Evolutionary conservation across 2,888 invertebrate genomes (phyloP).

Genomic region (Coelopa pilipes): DNA sequence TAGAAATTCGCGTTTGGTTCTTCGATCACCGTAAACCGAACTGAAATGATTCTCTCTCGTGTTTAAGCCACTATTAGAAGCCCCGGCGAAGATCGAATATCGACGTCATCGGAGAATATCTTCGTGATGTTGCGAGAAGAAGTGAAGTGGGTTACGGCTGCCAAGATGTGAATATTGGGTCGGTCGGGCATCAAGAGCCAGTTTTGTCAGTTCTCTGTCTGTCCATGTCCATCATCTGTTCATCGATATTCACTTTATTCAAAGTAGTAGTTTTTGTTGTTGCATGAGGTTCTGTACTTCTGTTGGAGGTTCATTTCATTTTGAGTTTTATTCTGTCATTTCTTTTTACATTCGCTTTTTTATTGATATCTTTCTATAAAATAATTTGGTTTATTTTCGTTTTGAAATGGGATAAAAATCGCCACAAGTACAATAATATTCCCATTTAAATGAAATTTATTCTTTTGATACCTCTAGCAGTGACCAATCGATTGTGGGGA

Average conservation of each 20-base stretch:
- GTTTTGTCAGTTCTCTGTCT: slow-evolving; percentile 27
- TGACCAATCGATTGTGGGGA: slow-evolving; percentile 15
- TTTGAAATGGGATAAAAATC: too few species aligned
- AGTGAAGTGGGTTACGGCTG: neutral
- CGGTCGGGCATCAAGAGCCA: slow-evolving; percentile 29
- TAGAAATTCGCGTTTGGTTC: slow-evolving; percentile 63
- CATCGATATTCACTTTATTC: slow-evolving; percentile 32
- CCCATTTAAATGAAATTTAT: too few species aligned
- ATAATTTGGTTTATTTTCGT: slow-evolving; percentile 17
- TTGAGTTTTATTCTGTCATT: slow-evolving; percentile 39
- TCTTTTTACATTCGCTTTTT: slow-evolving; percentile 38
- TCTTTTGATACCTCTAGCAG: slow-evolving; percentile 10
- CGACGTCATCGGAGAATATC: slow-evolving; percentile 38
- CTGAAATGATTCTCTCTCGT: slow-evolving; percentile 64
- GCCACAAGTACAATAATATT: too few species aligned
- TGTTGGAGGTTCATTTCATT: neutral
- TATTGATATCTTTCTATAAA: neutral
- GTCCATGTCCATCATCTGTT: slow-evolving; percentile 6
- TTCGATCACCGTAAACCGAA: slow-evolving; percentile 63
- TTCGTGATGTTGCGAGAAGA: neutral
- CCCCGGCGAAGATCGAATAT: slow-evolving; percentile 36
- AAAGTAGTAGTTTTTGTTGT: neutral
- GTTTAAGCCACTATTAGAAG: slow-evolving; percentile 64
- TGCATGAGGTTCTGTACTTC: too few species aligned
- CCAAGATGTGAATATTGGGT: slow-evolving; percentile 4